A percentile compares a stretch with the other conserved stretches of the same genome.
Conservation (phyloP, 2,797 vertebrate genomes). For the Varecia variegata region DNA sequence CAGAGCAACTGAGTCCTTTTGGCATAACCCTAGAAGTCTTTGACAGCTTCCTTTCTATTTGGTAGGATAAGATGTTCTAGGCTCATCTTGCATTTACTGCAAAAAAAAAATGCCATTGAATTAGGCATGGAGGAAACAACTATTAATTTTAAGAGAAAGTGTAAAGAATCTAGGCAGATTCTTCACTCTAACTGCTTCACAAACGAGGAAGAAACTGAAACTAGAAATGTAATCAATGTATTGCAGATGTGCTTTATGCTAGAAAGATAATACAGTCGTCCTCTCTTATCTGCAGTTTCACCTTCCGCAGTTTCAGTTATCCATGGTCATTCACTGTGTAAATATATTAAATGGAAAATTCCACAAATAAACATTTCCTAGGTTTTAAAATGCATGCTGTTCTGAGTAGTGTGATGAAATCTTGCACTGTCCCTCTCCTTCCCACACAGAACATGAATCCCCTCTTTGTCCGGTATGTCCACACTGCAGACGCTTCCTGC, state of each 20-base stretch:
- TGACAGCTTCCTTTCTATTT: neutral
- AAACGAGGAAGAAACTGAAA: neutral
- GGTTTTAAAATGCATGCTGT: neutral
- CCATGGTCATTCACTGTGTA: neutral
- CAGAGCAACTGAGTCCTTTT: neutral
- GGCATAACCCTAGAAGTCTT: neutral
- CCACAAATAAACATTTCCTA: neutral
- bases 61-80: neutral
- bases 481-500: neutral
- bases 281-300: neutral
- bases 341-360: neutral
- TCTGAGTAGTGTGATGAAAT: neutral
- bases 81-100: neutral
- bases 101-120: neutral
- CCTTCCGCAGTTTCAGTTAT: neutral
- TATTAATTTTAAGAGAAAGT: neutral
- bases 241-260: neutral
- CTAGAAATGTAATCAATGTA: neutral
- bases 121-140: neutral
- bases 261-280: neutral
- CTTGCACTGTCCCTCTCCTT: neutral
- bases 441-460: neutral
- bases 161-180: neutral
- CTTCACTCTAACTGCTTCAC: neutral
- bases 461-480: neutral